phyloP scores from a whole-genome alignment of 2,888 invertebrate species.

The Coelopa pilipes region DNA sequence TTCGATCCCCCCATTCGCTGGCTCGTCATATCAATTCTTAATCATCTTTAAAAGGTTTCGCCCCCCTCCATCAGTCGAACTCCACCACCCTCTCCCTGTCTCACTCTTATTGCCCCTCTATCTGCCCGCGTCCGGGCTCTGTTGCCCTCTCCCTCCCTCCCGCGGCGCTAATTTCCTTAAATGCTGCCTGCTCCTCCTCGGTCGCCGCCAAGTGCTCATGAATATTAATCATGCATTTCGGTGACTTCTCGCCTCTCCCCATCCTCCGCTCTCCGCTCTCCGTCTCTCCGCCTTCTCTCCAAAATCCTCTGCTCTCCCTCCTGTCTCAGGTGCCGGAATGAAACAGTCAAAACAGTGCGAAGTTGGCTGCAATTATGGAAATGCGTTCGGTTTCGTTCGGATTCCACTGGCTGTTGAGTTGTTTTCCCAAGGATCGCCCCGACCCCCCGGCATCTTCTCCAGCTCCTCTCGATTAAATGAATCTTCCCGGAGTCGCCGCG shows the following conservation, averaged over 20 bases:
- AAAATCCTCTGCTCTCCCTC: background rate
- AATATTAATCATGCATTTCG: slow-evolving; percentile 28
- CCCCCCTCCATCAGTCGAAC: background rate
- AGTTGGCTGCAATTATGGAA: slow-evolving; percentile 43
- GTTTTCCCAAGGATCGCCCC: background rate
- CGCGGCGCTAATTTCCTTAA: slow-evolving; percentile 23
- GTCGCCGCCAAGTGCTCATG: slow-evolving; percentile 3
- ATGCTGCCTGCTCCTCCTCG: slow-evolving; percentile 1
- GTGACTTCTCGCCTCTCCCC: background rate
- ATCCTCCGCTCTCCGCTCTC: background rate
- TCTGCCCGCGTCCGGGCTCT: too few relatives aligned
- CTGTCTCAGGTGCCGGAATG: slow-evolving; percentile 17
- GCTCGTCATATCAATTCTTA: background rate
- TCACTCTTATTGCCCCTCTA: too few relatives aligned
- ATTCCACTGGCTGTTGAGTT: background rate
- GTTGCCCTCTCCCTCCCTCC: too few relatives aligned
- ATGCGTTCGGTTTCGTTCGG: slow-evolving; percentile 29
- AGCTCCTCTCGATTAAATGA: too few relatives aligned
- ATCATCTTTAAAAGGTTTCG: slow-evolving; percentile 31
- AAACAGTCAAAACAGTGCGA: slow-evolving; percentile 28
- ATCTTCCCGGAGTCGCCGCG: too few relatives aligned
- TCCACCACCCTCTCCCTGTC: too few relatives aligned
- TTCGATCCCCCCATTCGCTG: too few relatives aligned
- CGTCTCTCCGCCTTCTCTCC: background rate
- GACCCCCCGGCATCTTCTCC: too few relatives aligned